phyloP scores from a whole-genome alignment of 1,140 invertebrate genomes.

The Diabrotica virgifera region DNA sequence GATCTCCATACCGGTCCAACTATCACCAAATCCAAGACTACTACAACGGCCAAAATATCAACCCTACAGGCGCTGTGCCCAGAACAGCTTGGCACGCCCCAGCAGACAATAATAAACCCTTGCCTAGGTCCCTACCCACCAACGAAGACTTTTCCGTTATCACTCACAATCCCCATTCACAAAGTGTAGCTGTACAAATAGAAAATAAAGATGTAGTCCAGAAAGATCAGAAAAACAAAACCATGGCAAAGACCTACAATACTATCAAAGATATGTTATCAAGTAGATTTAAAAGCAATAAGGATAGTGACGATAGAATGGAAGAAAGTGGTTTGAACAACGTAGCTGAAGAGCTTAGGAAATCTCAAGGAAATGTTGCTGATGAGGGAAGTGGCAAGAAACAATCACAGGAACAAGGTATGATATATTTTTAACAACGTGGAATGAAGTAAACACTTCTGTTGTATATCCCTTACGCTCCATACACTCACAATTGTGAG shows the following conservation, averaged over 20 bases:
- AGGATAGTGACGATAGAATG: slow-evolving; percentile 51
- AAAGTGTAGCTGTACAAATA: slow-evolving; percentile 52
- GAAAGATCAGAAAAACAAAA: slow-evolving; percentile 59
- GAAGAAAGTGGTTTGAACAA: slow-evolving; percentile 63
- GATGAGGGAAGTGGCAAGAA: slow-evolving; percentile 48
- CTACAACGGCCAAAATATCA: slow-evolving; percentile 35
- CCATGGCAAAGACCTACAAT: slow-evolving; percentile 73
- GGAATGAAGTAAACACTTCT: no score
- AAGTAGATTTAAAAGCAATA: slow-evolving; percentile 71
- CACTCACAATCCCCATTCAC: slow-evolving; percentile 45
- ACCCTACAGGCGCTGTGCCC: slow-evolving; percentile 40
- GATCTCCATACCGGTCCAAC: slow-evolving; percentile 36
- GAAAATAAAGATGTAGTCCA: slow-evolving; percentile 52
- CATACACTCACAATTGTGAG: no score
- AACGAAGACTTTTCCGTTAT: slow-evolving; percentile 3
- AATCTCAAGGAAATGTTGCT: slow-evolving; percentile 51
- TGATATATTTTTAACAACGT: slow-evolving; percentile 30
- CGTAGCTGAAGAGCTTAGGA: slow-evolving; percentile 58
- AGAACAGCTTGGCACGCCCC: slow-evolving; percentile 36
- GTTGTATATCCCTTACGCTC: no score
- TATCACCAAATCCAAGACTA: slow-evolving; percentile 41
- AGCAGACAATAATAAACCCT: slow-evolving; percentile 24
- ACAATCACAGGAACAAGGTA: slow-evolving; percentile 50
- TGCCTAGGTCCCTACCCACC: slow-evolving; percentile 16
- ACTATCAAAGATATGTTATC: slow-evolving; percentile 83